These are phyloP conservation scores for Bombylius discolor DNA, from an alignment of 2,888 invertebrate species.

Conservation along the genomic window DNA sequence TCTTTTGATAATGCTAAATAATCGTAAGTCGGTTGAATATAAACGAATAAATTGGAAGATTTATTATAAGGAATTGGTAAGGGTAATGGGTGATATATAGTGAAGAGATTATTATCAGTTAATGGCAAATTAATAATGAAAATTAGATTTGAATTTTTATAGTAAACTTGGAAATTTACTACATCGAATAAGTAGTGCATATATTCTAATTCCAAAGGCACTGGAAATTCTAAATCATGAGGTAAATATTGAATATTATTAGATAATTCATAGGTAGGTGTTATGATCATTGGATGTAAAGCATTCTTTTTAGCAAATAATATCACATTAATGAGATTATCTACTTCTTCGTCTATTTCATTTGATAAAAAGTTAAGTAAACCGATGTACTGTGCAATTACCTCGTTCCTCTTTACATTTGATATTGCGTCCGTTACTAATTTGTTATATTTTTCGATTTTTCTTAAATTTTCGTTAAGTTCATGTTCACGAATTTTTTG, in stretches of 20 bases:
- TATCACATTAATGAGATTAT: conserved; percentile 9
- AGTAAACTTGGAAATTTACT: no score
- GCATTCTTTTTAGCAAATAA: conserved; percentile 7
- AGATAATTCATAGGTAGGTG: background rate
- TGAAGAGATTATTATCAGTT: no score
- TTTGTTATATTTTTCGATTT: conserved; percentile 8
- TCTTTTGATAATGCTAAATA: no score
- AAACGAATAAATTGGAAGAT: no score
- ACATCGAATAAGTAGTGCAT: background rate
- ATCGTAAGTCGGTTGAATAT: no score
- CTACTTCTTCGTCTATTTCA: conserved; percentile 11
- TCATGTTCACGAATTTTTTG: no score
- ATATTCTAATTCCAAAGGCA: background rate
- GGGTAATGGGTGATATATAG: no score
- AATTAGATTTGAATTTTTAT: no score
- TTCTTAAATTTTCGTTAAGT: conserved; percentile 13
- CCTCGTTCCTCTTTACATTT: background rate
- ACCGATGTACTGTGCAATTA: conserved; percentile 10
- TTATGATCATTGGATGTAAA: background rate
- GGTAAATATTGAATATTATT: no score
- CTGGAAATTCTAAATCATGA: background rate
- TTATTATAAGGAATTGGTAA: no score
- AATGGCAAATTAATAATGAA: no score
- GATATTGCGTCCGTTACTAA: background rate
- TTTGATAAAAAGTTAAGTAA: conserved; percentile 9